phyloP scores from a whole-genome alignment of 1,140 invertebrate species.

The Riptortus pedestris region DNA sequence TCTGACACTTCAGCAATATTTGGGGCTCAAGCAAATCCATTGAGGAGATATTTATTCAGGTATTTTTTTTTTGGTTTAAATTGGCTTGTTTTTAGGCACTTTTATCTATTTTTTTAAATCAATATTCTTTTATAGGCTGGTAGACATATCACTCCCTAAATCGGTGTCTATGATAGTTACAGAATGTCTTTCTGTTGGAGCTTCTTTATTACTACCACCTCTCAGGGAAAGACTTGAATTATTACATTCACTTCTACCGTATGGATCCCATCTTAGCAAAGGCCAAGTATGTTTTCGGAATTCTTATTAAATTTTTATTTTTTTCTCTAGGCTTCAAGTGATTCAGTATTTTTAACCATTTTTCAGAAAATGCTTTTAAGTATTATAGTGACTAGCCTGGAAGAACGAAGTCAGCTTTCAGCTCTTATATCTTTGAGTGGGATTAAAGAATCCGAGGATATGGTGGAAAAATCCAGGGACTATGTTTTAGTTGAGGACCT shows the following conservation, averaged over 20 bases:
- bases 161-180: constrained; percentile 44
- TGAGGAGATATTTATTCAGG: constrained; percentile 47
- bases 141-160: constrained; percentile 47
- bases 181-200: constrained; percentile 48
- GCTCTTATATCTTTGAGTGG: constrained; percentile 43
- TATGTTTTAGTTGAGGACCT: constrained; percentile 42
- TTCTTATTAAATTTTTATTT: neutral
- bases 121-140: constrained; percentile 43
- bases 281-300: constrained; percentile 43
- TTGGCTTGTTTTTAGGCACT: constrained; percentile 4
- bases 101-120: no score
- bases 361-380: constrained; percentile 49
- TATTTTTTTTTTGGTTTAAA: constrained; percentile 28
- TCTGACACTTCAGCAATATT: constrained; percentile 40
- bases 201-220: constrained; percentile 48
- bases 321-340: neutral
- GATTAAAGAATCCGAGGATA: constrained; percentile 15
- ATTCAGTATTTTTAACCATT: no score
- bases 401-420: constrained; percentile 49
- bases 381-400: constrained; percentile 51
- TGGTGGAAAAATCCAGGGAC: constrained; percentile 33
- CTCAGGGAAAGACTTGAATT: constrained; percentile 49
- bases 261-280: constrained; percentile 44
- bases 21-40: constrained; percentile 43
- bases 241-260: constrained; percentile 46